Percentiles rank a stretch among this genome's conserved stretches.
Evolutionary conservation across 1,140 invertebrate genomes (phyloP).

Genomic region (Sarcophaga bullata): DNA sequence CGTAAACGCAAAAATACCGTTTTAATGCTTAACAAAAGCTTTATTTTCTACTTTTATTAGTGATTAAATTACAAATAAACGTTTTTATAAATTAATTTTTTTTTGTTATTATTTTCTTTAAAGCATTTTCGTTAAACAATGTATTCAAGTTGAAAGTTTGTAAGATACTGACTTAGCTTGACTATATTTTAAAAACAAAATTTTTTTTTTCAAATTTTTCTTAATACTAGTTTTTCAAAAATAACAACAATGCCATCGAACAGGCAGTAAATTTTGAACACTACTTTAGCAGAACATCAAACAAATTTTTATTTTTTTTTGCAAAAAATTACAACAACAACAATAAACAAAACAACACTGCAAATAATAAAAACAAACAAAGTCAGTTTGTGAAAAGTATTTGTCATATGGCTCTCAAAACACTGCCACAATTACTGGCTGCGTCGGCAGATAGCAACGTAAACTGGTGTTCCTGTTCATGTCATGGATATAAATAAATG

Average conservation of each 20-base stretch:
- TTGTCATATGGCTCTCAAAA: not conserved
- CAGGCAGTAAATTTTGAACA: not conserved
- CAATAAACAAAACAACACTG: no score
- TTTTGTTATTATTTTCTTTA: constrained; percentile 4
- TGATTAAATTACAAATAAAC: not conserved
- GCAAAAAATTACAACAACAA: not conserved
- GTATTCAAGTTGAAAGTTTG: constrained; percentile 20
- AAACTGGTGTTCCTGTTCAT: not conserved
- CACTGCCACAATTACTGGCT: not conserved
- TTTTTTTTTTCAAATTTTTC: not conserved
- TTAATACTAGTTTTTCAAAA: constrained; percentile 28
- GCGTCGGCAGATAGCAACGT: not conserved
- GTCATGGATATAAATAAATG: no score
- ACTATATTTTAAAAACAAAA: not conserved
- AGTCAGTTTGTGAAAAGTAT: not conserved
- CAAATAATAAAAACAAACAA: constrained; percentile 1
- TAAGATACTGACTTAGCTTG: constrained; percentile 24
- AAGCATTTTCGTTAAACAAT: not conserved
- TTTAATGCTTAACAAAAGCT: not conserved
- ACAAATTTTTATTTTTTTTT: not conserved
- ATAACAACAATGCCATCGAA: not conserved
- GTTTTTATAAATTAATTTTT: not conserved
- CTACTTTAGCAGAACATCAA: constrained; percentile 9
- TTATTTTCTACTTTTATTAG: not conserved
- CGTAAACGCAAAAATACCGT: not conserved